Percentiles rank a stretch among this genome's conserved stretches.
Evolutionary conservation across 2,797 vertebrate species (phyloP).

Genomic region (Poliocrania exsul): DNA sequence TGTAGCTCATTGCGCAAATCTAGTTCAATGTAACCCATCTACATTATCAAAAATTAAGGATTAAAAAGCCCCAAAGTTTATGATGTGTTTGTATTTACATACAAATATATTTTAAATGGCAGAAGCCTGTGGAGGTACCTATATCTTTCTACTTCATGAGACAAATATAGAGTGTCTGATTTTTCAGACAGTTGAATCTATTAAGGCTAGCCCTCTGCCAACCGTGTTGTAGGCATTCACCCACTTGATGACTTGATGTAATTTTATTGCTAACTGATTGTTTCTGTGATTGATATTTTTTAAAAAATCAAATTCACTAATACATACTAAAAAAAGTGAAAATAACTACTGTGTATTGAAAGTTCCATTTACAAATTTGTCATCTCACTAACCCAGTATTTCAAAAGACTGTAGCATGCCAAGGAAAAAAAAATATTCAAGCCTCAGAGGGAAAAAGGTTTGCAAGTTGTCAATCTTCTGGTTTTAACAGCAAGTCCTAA

Average conservation of each 20-base stretch:
- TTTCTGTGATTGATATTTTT: not conserved
- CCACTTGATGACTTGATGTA: not conserved
- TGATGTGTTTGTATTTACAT: not conserved
- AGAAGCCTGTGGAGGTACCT: not conserved
- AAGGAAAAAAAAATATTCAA: not conserved
- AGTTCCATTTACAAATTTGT: not conserved
- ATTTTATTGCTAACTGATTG: conserved; percentile 11
- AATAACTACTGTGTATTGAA: not conserved
- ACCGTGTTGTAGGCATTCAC: not conserved
- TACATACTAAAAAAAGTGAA: not conserved
- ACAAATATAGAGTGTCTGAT: not conserved
- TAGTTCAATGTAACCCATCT: not conserved
- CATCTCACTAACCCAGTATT: not conserved
- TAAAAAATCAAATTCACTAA: not conserved
- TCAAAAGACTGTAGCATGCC: not conserved
- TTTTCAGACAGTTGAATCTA: conserved; percentile 8
- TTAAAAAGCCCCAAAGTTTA: not conserved
- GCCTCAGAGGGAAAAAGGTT: not conserved
- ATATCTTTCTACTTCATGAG: not conserved
- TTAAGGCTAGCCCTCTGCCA: not conserved
- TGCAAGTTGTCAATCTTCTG: not conserved
- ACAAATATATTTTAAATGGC: not conserved
- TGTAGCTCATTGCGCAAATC: not conserved
- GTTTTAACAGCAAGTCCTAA: not conserved
- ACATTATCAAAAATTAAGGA: not conserved